Evolutionary conservation across 92 coral and sea anemone genomes (phyloP), one percentile per base, ranked within the genome.

Genomic region (Palythoa grandiflora): DNA sequence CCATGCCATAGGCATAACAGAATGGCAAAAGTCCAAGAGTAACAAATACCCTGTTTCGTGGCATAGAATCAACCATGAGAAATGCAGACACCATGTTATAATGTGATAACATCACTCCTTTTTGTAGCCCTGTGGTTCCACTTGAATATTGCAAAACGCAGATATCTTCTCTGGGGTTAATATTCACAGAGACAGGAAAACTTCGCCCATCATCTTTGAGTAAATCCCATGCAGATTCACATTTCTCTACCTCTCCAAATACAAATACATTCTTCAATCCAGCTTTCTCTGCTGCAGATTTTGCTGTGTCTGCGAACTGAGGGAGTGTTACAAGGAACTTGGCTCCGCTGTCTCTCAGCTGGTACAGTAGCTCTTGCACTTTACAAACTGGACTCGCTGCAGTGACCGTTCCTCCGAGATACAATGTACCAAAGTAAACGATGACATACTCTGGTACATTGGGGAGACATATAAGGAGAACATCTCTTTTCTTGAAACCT

Each of bases 61-160:
- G 55, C 55, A 53, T 11, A 39, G 79, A 36, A 2, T 8, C 12
- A 4, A 17, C 6, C 51, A 83, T 77, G 28, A 35, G 4, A 17
- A 89, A 21, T 61, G 88, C 81, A 36, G 92, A 84, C 21, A 89
- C 77, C 28, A 92, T 74, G 47, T 94, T 96, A 66, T 90, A 92
- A 77, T 96, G 98, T 3, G 98, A 94, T 13, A 91, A 74, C 96
- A 96, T 94, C n/a, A 94, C 96, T 15, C 96, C 98, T 68, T 96
- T 96, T 52, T 96, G 93, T 21, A 94, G 61, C 5, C 98, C 98
- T 60, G 98, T 96, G 38, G 98, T 96, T 3, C 98, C 98, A 85
- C 98, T 96, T 37, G 98, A 96, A 71, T 92, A 96, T 6, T 93
- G 94, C 38, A 95, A 44, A 51, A 71, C 55, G 8, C 93, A 92